Percentiles rank a stretch among this genome's conserved stretches.
Conservation (phyloP, 2,113 vertebrate genomes). For the Nycticryphes semicollaris region DNA sequence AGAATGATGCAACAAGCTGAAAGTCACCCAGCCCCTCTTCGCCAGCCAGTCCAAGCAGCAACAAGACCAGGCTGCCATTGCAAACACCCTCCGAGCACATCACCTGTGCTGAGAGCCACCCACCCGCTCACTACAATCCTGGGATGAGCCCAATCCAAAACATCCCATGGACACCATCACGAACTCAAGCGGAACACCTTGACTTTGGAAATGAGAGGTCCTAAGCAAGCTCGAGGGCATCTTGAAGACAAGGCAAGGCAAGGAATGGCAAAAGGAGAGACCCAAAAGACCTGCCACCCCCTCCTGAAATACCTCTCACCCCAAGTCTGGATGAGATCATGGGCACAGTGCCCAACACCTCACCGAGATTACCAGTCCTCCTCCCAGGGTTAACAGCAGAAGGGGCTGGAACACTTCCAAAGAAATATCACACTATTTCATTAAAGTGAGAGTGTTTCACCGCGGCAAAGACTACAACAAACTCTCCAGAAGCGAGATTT, state of each 20-base stretch:
- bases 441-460: not conserved
- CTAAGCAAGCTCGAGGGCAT: not conserved
- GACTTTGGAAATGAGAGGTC: not conserved
- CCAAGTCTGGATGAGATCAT: not conserved
- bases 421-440: not conserved
- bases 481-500: not conserved
- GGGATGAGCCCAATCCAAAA: not conserved
- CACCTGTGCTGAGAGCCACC: not conserved
- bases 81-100: not conserved
- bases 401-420: not conserved
- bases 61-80: not conserved
- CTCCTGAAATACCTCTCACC: not conserved
- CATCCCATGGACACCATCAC: accelerated
- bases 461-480: not conserved
- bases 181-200: not conserved
- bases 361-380: not conserved
- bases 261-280: not conserved
- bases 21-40: not conserved
- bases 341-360: not conserved
- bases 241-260: not conserved
- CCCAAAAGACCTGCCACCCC: not conserved
- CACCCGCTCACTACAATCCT: not conserved
- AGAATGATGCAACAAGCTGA: not conserved
- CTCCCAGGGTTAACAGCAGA: not conserved
- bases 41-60: not conserved